These are phyloP conservation scores for Andricus quercusramuli DNA, from an alignment of 2,888 invertebrate genomes.

Conservation along the genomic window DNA sequence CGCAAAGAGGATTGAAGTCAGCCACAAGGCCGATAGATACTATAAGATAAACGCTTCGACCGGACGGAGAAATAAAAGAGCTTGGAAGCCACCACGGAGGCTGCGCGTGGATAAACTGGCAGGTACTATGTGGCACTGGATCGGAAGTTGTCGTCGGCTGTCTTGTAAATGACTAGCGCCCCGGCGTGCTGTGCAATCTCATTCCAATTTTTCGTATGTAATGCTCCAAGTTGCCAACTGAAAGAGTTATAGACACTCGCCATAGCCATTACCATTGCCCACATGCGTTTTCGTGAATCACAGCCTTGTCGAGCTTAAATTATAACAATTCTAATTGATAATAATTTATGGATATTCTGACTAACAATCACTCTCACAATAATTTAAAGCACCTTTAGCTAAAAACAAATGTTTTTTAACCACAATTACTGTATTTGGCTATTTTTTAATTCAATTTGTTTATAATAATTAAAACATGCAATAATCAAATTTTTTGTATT, in stretches of 20 bases:
- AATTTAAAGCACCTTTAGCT: too few relatives aligned
- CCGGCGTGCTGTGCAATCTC: neutral
- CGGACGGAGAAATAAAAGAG: constrained; percentile 23
- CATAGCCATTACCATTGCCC: constrained; percentile 52
- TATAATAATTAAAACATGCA: too few relatives aligned
- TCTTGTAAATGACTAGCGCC: constrained; percentile 18
- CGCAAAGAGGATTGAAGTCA: constrained; percentile 28
- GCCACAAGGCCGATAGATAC: constrained; percentile 23
- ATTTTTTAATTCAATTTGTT: too few relatives aligned
- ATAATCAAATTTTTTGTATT: too few relatives aligned
- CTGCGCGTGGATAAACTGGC: constrained; percentile 34
- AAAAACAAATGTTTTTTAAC: too few relatives aligned
- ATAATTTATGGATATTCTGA: too few relatives aligned
- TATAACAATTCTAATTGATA: too few relatives aligned
- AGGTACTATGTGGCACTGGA: constrained; percentile 18
- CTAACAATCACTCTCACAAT: too few relatives aligned
- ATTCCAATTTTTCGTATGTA: neutral
- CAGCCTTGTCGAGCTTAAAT: neutral
- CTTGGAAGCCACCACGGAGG: constrained; percentile 31
- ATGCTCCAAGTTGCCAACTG: neutral
- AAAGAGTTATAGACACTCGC: too few relatives aligned
- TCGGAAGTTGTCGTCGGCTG: constrained; percentile 38
- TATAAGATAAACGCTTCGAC: constrained; percentile 30
- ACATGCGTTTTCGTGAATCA: constrained; percentile 30
- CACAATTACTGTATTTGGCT: too few relatives aligned